Percentiles rank a stretch among this genome's conserved stretches.
These are phyloP conservation scores for Drosophila conformis DNA, from an alignment of 2,888 invertebrate species.

Conservation along the genomic window DNA sequence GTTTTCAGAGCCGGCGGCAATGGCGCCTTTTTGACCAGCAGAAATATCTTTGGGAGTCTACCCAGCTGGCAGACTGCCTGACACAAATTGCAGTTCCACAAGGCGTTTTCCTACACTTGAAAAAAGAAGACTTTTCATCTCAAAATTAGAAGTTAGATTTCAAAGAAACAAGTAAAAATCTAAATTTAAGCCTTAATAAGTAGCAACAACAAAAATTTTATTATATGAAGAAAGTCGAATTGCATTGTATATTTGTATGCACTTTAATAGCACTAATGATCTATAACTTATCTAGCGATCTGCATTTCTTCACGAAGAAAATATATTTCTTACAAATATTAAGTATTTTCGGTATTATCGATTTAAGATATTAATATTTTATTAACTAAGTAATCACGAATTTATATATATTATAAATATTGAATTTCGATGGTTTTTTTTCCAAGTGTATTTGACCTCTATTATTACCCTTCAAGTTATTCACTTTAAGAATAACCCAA, in stretches of 20 bases:
- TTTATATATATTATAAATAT: background rate
- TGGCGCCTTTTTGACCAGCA: conserved; percentile 71
- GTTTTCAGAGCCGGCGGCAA: conserved; percentile 61
- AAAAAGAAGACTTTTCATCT: background rate
- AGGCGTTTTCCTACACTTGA: background rate
- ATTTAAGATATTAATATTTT: background rate
- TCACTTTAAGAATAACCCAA: background rate
- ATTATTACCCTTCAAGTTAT: conserved; percentile 1
- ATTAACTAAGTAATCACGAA: background rate
- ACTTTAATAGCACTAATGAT: background rate
- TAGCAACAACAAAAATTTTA: background rate
- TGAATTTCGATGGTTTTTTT: background rate
- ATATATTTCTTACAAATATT: background rate
- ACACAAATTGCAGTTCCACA: conserved; percentile 29
- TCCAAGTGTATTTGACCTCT: background rate
- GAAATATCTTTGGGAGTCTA: conserved; percentile 20
- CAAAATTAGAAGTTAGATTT: background rate
- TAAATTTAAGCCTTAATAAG: background rate
- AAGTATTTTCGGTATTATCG: background rate
- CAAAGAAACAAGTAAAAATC: background rate
- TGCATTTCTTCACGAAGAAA: background rate
- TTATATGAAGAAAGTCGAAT: background rate
- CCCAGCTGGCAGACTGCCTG: conserved; percentile 30
- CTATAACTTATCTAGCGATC: background rate
- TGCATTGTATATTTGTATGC: background rate